These are phyloP conservation scores for Machaerirhynchus nigripectus DNA, from an alignment of 2,113 vertebrate genomes.

Conservation along the genomic window DNA sequence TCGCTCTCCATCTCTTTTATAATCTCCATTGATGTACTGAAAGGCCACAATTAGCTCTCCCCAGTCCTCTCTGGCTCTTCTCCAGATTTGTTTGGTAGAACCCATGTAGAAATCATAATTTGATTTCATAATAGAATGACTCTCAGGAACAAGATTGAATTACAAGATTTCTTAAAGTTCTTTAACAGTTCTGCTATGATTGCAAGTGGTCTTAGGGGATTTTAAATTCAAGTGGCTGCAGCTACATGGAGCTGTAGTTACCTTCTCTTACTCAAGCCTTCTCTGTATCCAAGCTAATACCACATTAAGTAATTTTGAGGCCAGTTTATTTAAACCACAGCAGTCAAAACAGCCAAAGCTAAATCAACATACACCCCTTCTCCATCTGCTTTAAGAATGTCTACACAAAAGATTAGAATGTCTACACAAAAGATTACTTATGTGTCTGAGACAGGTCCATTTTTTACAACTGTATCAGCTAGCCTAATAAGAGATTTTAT, in stretches of 20 bases:
- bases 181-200: not conserved
- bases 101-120: not conserved
- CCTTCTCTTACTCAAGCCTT: not conserved
- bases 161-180: not conserved
- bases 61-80: not conserved
- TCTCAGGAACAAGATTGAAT: not conserved
- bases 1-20: fast-evolving
- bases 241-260: not conserved
- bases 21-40: not conserved
- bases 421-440: not conserved
- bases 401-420: conserved; percentile 24
- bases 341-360: not conserved
- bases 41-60: not conserved
- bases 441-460: not conserved
- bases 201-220: not conserved
- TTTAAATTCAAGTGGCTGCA: not conserved
- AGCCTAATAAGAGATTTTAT: not conserved
- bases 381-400: not conserved
- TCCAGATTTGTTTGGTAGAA: not conserved
- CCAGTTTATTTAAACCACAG: conserved; percentile 7
- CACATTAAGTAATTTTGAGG: not conserved
- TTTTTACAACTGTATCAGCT: not conserved
- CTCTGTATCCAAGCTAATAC: not conserved
- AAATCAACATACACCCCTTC: not conserved
- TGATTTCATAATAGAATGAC: not conserved